Evolutionary conservation across 2,797 vertebrate species (phyloP), one percentile per base, ranked within the genome.

Genomic region (Oophaga sylvatica): DNA sequence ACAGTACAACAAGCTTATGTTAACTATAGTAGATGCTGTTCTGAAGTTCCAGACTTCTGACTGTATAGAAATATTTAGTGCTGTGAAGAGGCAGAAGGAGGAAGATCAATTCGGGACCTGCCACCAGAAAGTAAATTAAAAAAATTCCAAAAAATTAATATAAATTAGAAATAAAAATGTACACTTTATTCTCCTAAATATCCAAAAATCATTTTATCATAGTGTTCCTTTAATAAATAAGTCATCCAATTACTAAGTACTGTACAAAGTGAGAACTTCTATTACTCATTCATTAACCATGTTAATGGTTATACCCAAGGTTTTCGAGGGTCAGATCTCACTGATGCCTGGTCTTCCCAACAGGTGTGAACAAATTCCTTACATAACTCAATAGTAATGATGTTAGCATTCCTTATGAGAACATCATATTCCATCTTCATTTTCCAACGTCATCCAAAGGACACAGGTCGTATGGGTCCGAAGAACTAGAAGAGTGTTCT

Each of bases 281-380:
- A 80, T 80, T 81, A 73, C 67, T 86, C 26, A 81, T 63, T 71
- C 20, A 70, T 63, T n/a, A 73, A 20, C 67, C 45, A 80, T 80
- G 56, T 59, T 79, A 78, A 53, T 26, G 29, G 31, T 65, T 22
- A 76, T n/a, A 76, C 59, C 68, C 2, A 83, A 62, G 20, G 3
- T 48, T 11, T 15, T 31, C 31, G 15, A 20, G 16, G 13, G 67
- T 48, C 22, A 65, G 41, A 78, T 48, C 29, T 17, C 63, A 60
- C 29, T 7, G 20, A 22, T 81, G n/a, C 17, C n/a, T 53, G 35
- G 16, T 57, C 60, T 57, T 82, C 35, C n/a, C 29, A 45, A 70
- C n/a, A 81, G 85, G 79, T 87, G 79, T 26, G 5, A 19, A 76
- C 56, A 81, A 41, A 87, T 87, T 87, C 80, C 62, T 87, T 2